Base-by-base conservation (phyloP, 2,888 invertebrate genomes). In the Drosophila birchii region DNA sequence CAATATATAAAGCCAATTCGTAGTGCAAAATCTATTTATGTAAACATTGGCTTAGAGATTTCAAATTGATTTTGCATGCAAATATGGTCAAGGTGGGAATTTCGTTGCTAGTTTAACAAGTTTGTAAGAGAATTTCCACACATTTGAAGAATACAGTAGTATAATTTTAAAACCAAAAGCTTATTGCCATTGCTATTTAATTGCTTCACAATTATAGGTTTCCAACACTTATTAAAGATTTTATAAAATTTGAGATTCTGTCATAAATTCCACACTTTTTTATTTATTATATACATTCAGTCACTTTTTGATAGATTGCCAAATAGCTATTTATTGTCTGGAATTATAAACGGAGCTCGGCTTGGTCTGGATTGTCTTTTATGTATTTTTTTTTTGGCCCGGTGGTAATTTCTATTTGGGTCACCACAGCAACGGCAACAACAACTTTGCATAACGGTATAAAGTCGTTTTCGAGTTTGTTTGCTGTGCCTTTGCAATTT, bases 381-480 rank as follows among this genome's bases (percentile, higher is more conserved):
- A 41, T 44, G 54, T 54, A 39, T 41, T 62, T 63, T 75, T 39
- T 41, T 62, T 63, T 75, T 39, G 47, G 60, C 63, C 80, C 39
- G 61, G 55, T 66, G 76, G 68, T 75, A 76, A 76, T 75, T 78
- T 79, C 44, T 87, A 85, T 85, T 85, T 87, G 71, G 85, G 85
- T 86, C 85, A 85, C 78, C 67, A 64, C 51, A 71, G 56, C 62
- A 64, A 62, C 61, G 55, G 45, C 61, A 54, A 49, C 58, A 70
- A 70, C 67, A 78, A 76, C 75, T 86, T 88, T 88, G 88, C 85
- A 83, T 86, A 88, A 88, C 81, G 74, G 75, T 75, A 78, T 60
- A 61, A 68, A 74, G 55, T 60, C 76, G 63, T 56, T 70, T 54
- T 54, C 29, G 67, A 41, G 68, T 78, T 76, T 78, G 75, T 53